Percentiles rank a stretch among this genome's conserved stretches.
Evolutionary conservation across 2,113 vertebrate species (phyloP).

Genomic region (Oceanites oceanicus): DNA sequence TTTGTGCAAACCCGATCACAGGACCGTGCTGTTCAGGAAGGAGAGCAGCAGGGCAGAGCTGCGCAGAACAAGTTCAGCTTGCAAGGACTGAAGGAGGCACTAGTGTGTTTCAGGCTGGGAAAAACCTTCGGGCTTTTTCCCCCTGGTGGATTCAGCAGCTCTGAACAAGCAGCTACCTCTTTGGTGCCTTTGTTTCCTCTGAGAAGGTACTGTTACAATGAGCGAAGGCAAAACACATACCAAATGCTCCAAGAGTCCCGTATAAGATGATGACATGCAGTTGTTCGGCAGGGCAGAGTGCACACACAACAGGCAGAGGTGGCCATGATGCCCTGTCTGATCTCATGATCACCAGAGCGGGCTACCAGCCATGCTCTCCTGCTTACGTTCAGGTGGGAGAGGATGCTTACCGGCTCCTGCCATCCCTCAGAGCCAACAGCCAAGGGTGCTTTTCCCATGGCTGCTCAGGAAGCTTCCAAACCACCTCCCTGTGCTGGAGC

Average conservation of each 20-base stretch:
- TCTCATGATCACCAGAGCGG: too few species aligned
- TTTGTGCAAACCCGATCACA: not conserved
- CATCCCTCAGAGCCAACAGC: not conserved
- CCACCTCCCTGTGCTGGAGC: not conserved
- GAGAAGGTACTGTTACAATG: not conserved
- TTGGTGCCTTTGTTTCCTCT: not conserved
- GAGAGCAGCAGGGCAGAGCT: not conserved
- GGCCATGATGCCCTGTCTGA: too few species aligned
- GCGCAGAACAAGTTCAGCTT: too few species aligned
- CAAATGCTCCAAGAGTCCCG: not conserved
- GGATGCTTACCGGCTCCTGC: not conserved
- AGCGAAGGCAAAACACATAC: not conserved
- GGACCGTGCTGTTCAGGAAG: fast-evolving
- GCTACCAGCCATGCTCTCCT: not conserved
- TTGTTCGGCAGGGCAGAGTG: not conserved
- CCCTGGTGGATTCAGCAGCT: not conserved
- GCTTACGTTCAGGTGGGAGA: fast-evolving
- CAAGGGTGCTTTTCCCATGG: not conserved
- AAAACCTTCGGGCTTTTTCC: not conserved
- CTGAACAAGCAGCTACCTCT: not conserved
- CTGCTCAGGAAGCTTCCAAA: not conserved
- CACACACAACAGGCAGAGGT: not conserved
- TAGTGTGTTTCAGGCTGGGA: not conserved
- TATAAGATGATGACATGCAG: fast-evolving
- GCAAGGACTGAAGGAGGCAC: not conserved